These are phyloP conservation scores for Hipparchia sbordonii DNA, from an alignment of 2,888 invertebrate genomes.

Conservation along the genomic window DNA sequence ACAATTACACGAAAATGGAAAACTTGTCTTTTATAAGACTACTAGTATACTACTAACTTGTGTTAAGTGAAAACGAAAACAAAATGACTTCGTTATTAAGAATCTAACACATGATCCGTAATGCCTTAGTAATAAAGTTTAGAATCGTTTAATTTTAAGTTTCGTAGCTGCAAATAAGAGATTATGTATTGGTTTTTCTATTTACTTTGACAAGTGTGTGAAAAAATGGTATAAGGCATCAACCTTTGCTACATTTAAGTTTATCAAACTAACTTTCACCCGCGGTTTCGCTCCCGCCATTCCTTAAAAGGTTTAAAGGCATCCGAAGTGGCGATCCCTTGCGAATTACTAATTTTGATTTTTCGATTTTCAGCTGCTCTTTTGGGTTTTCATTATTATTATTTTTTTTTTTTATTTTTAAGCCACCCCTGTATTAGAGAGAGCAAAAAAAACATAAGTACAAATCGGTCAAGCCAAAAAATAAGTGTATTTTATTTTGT, in stretches of 20 bases:
- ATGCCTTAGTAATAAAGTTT: background rate
- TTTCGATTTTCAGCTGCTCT: no score
- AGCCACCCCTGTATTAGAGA: no score
- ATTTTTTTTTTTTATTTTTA: no score
- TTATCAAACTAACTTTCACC: no score
- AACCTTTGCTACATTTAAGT: slow-evolving; percentile 6
- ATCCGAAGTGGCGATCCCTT: no score
- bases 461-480: no score
- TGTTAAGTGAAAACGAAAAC: slow-evolving; percentile 1
- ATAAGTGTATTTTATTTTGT: no score
- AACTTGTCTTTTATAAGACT: slow-evolving; percentile 14
- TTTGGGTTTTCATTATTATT: no score
- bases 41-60: background rate
- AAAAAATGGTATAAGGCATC: slow-evolving; percentile 16
- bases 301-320: no score
- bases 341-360: no score
- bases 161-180: background rate
- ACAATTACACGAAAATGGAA: background rate
- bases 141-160: background rate
- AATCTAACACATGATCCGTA: background rate
- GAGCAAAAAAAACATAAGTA: no score
- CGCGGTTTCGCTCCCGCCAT: no score
- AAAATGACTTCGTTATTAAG: background rate
- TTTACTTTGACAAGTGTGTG: slow-evolving; percentile 22
- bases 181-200: slow-evolving; percentile 12